Conservation (phyloP, 2,797 vertebrate species). For the Sebastes steindachneri region DNA sequence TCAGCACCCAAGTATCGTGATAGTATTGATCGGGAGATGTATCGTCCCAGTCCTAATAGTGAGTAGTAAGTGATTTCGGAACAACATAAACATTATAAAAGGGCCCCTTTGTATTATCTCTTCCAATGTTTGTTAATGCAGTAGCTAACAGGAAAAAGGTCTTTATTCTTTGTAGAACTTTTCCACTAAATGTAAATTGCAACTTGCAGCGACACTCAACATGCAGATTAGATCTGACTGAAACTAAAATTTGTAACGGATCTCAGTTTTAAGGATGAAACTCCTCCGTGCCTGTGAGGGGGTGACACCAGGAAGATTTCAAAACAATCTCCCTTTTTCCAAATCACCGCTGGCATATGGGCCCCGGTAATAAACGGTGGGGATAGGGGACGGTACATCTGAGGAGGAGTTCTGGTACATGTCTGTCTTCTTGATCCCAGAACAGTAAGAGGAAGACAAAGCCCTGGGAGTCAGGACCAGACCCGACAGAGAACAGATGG, state of each 20-base stretch:
- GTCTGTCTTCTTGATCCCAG: conserved; percentile 58
- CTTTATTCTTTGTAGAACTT: neutral
- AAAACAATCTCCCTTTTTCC: conserved; percentile 11
- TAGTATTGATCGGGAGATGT: too few relatives aligned
- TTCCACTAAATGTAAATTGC: neutral
- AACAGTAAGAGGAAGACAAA: conserved; percentile 63
- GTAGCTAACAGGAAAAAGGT: too few relatives aligned
- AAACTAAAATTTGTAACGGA: neutral
- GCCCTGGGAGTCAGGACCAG: conserved; percentile 64
- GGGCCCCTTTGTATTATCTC: too few relatives aligned
- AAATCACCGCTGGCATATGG: conserved; percentile 37
- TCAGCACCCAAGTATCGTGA: too few relatives aligned
- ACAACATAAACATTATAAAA: too few relatives aligned
- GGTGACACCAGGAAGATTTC: neutral
- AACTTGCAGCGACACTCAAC: neutral
- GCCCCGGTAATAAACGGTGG: conserved; percentile 35
- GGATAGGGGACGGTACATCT: conserved; percentile 41
- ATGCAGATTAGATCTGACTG: neutral
- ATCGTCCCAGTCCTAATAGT: too few relatives aligned
- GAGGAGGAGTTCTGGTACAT: conserved; percentile 53
- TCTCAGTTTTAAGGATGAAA: neutral
- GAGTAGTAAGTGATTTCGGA: too few relatives aligned
- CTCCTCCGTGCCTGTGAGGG: neutral
- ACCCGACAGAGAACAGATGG: conserved; percentile 77
- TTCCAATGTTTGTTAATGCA: too few relatives aligned